Evolutionary conservation across 2,113 vertebrate species (phyloP).

Genomic region (Oenanthe oenanthe): DNA sequence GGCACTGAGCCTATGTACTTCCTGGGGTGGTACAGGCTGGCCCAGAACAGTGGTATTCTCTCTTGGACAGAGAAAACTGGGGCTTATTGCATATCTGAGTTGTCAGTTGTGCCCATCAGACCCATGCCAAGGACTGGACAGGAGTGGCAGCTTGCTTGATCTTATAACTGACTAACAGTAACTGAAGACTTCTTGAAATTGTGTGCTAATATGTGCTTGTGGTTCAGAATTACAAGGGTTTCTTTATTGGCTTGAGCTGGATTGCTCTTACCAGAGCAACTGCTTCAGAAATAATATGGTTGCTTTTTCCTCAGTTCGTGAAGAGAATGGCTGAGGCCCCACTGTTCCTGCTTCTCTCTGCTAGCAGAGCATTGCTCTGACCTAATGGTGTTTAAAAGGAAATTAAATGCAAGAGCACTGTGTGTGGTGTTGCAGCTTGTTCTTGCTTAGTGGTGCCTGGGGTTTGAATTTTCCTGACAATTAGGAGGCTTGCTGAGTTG

Average conservation of each 20-base stretch:
- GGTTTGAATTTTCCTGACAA: constrained; percentile 51
- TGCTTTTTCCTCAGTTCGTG: neutral
- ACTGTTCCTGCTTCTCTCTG: neutral
- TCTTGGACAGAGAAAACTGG: neutral
- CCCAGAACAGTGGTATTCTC: neutral
- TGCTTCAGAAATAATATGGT: neutral
- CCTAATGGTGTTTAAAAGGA: neutral
- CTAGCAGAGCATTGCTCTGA: neutral
- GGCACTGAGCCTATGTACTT: neutral
- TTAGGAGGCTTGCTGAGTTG: constrained; percentile 24
- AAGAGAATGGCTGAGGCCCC: neutral
- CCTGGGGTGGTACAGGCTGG: neutral
- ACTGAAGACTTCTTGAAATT: neutral
- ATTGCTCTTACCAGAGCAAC: neutral
- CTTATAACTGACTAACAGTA: neutral
- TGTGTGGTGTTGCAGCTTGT: neutral
- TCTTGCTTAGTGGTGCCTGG: neutral
- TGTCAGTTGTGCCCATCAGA: neutral
- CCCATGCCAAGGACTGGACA: neutral
- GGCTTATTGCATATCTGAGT: neutral
- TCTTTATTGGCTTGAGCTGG: neutral
- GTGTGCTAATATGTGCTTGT: neutral
- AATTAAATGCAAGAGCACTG: neutral
- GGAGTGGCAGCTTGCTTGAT: neutral
- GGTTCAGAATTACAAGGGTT: neutral